Conservation (phyloP, 2,888 invertebrate genomes). For the Erpobdella octoculata region DNA sequence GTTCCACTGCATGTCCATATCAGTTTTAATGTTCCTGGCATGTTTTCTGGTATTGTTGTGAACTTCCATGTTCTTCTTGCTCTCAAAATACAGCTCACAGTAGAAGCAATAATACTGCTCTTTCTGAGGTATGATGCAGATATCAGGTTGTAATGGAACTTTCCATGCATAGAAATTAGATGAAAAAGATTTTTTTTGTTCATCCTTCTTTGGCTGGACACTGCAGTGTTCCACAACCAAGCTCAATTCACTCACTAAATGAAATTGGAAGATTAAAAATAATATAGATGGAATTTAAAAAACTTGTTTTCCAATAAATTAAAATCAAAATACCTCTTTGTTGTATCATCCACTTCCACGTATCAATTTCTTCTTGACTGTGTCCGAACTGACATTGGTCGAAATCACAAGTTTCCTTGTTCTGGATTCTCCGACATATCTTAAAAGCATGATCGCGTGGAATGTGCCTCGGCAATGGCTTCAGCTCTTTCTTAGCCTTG, state of each 20-base stretch:
- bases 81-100: constrained; percentile 42
- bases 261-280: too few species aligned
- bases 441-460: constrained; percentile 42
- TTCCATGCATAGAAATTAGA: neutral
- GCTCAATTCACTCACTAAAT: too few species aligned
- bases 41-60: constrained; percentile 47
- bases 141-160: neutral
- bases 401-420: constrained; percentile 40
- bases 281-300: too few species aligned
- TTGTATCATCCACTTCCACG: constrained; percentile 47
- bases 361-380: constrained; percentile 44
- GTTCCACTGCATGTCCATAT: constrained; percentile 50
- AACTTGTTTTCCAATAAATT: too few species aligned
- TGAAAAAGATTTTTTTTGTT: neutral
- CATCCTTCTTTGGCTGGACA: too few species aligned
- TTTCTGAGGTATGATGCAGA: constrained; percentile 40
- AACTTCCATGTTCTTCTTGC: constrained; percentile 46
- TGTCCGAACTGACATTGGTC: constrained; percentile 47
- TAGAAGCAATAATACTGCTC: constrained; percentile 43
- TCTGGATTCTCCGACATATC: constrained; percentile 42
- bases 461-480: constrained; percentile 41
- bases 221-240: too few species aligned
- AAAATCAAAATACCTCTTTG: too few species aligned
- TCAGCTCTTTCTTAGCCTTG: constrained; percentile 41
- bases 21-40: constrained; percentile 46